Percentiles rank a stretch among this genome's conserved stretches.
These are phyloP conservation scores for Euzetes globulus DNA, from an alignment of 2,888 invertebrate species.

Conservation along the genomic window DNA sequence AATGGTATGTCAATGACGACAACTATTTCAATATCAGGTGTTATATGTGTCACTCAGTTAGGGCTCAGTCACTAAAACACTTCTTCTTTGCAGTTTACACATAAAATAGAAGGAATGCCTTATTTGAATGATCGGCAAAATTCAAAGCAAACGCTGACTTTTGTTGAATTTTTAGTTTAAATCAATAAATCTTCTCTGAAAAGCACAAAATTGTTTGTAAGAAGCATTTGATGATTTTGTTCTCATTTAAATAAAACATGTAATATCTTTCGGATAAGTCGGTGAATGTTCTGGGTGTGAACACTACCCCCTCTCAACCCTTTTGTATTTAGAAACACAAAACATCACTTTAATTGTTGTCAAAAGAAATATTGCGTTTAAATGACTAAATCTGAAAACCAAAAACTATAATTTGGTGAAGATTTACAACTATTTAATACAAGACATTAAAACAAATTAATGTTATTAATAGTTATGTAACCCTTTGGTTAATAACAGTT, in stretches of 20 bases:
- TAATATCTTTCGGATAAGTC: not conserved
- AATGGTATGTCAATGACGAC: slow-evolving; percentile 1
- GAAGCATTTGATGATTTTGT: not conserved
- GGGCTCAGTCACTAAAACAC: not conserved
- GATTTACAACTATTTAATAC: slow-evolving; percentile 8
- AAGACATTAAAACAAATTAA: not conserved
- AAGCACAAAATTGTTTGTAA: not conserved
- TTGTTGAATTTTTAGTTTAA: slow-evolving; percentile 1
- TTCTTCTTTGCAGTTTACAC: not conserved
- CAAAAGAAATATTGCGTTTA: not conserved
- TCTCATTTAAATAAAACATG: slow-evolving; percentile 10
- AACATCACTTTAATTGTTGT: not conserved
- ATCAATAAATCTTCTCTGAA: not conserved
- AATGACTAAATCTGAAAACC: not conserved
- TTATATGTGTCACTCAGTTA: slow-evolving; percentile 16
- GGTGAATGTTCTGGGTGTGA: slow-evolving; percentile 9
- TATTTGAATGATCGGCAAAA: not conserved
- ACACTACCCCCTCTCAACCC: not conserved
- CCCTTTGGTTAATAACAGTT: not conserved
- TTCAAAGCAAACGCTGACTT: not conserved
- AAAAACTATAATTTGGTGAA: not conserved
- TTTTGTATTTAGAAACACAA: not conserved
- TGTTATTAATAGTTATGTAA: slow-evolving; percentile 3
- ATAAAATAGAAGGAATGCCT: not conserved
- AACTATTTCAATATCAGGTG: not conserved